Percentiles rank a stretch among this genome's conserved stretches.
These are phyloP conservation scores for Thyatira batis DNA, from an alignment of 2,888 invertebrate species.

Conservation along the genomic window DNA sequence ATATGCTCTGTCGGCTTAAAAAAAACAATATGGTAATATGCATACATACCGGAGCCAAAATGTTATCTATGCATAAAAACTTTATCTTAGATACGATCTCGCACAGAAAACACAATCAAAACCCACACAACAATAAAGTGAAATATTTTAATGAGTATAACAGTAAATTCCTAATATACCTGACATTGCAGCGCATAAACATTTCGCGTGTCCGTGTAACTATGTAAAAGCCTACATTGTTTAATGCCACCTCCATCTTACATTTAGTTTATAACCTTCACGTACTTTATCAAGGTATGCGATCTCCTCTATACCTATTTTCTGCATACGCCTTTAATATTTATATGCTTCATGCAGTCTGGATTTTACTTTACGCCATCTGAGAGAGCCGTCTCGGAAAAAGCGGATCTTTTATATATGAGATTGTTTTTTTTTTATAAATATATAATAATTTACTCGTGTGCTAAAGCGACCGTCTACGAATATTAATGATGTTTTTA, in stretches of 20 bases:
- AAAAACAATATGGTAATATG: neutral
- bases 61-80: neutral
- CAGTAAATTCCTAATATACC: neutral
- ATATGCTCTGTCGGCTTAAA: neutral
- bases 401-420: neutral
- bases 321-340: conserved; percentile 47
- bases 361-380: conserved; percentile 1
- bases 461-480: neutral
- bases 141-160: neutral
- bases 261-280: conserved; percentile 46
- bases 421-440: neutral
- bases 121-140: neutral
- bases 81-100: neutral
- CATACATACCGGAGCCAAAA: neutral
- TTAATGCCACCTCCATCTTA: conserved; percentile 43
- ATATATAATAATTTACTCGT: neutral
- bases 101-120: neutral
- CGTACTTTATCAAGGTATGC: conserved; percentile 52
- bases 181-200: neutral
- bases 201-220: neutral
- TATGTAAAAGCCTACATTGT: conserved; percentile 5
- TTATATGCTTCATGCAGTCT: conserved; percentile 22
- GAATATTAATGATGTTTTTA: neutral
- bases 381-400: neutral
- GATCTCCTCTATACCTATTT: conserved; percentile 59